Conservation (phyloP, 2,888 invertebrate genomes). For the Drosophila robusta region DNA sequence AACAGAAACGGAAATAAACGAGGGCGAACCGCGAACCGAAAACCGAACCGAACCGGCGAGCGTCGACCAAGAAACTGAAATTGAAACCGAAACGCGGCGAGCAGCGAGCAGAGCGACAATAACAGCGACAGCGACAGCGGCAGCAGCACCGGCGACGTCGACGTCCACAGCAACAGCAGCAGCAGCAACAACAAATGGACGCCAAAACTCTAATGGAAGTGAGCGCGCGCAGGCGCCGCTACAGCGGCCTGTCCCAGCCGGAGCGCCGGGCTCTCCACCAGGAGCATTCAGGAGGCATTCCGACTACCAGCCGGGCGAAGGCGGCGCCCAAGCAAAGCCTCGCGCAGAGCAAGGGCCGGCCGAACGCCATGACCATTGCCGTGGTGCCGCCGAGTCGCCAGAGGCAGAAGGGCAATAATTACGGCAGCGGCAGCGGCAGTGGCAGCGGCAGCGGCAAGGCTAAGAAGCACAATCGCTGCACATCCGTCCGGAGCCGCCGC, state of each 20-base stretch:
- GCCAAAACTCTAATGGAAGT: conserved; percentile 14
- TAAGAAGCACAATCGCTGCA: neutral
- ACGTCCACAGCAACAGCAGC: conserved; percentile 14
- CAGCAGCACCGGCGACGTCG: conserved; percentile 12
- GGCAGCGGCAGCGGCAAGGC: neutral
- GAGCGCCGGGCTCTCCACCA: neutral
- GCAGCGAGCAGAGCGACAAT: conserved; percentile 20
- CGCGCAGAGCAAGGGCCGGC: neutral
- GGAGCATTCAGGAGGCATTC: conserved; percentile 16
- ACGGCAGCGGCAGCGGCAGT: neutral
- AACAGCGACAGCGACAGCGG: conserved; percentile 27
- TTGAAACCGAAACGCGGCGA: conserved; percentile 61
- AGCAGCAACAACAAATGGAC: conserved; percentile 23
- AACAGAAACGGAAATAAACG: conserved; percentile 13
- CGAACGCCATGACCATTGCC: conserved; percentile 2
- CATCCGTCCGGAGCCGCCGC: neutral
- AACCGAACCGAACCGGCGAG: conserved; percentile 70
- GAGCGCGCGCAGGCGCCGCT: conserved; percentile 50
- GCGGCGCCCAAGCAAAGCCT: neutral
- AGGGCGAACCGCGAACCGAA: conserved; percentile 28
- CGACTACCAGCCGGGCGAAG: conserved; percentile 1
- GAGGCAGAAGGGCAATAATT: neutral
- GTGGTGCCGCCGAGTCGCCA: conserved; percentile 24
- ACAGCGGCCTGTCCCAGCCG: conserved; percentile 2
- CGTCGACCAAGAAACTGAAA: conserved; percentile 78